Evolutionary conservation across 2,888 invertebrate genomes (phyloP).

Genomic region (Xestoiulus laeticollis): DNA sequence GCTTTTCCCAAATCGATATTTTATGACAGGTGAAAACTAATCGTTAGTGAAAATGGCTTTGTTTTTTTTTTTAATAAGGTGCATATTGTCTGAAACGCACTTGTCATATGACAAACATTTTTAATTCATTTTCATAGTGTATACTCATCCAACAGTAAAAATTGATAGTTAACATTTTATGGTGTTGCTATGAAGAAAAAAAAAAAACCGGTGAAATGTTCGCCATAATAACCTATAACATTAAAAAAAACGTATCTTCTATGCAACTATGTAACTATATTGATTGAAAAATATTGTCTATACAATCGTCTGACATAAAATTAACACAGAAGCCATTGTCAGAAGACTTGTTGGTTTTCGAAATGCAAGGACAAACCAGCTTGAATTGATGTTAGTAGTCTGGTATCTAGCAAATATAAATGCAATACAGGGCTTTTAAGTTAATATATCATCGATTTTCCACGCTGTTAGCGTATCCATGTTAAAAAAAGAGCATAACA

Average conservation of each 20-base stretch:
- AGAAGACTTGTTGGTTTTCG: too few relatives aligned
- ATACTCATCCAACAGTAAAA: background rate
- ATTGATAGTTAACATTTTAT: background rate
- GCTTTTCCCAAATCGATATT: background rate
- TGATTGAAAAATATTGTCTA: slow-evolving; percentile 1
- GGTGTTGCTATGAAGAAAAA: background rate
- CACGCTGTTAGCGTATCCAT: too few relatives aligned
- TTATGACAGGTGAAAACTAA: slow-evolving; percentile 22
- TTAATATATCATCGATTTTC: too few relatives aligned
- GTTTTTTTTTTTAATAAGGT: background rate
- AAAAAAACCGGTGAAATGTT: background rate
- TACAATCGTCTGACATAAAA: background rate
- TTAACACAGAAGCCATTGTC: too few relatives aligned
- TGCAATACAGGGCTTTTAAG: too few relatives aligned
- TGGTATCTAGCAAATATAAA: too few relatives aligned
- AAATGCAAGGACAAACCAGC: too few relatives aligned
- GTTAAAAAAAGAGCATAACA: too few relatives aligned
- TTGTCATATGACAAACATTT: background rate
- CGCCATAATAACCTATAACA: background rate
- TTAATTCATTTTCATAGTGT: background rate
- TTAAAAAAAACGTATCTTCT: too few relatives aligned
- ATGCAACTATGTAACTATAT: background rate
- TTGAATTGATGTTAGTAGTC: too few relatives aligned
- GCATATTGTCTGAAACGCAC: background rate
- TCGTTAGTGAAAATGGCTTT: background rate